Evolutionary conservation across 2,113 vertebrate species (phyloP).

Genomic region (Telmatochromis brichardi): DNA sequence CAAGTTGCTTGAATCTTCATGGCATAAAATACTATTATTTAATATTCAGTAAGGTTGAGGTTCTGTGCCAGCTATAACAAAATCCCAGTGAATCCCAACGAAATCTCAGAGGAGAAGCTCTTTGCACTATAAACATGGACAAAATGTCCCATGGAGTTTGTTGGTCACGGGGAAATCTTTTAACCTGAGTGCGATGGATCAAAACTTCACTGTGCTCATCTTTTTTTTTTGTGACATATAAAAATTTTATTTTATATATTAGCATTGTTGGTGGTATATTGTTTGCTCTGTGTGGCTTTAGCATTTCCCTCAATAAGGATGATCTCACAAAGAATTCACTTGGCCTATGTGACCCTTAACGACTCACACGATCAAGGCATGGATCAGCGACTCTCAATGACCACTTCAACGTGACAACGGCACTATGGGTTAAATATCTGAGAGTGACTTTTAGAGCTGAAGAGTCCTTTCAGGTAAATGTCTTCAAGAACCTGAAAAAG

Average conservation of each 20-base stretch:
- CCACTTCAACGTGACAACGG: neutral
- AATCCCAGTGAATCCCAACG: neutral
- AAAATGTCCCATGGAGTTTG: neutral
- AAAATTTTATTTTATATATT: neutral
- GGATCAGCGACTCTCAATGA: neutral
- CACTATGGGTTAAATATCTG: neutral
- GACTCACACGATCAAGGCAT: neutral
- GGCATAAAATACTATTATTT: neutral
- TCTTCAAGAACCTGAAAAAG: neutral
- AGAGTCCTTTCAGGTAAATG: neutral
- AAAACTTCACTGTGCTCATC: neutral
- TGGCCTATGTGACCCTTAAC: neutral
- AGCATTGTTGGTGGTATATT: neutral
- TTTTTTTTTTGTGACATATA: neutral
- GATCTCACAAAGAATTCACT: neutral
- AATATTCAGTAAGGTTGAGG: neutral
- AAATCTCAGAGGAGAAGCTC: neutral
- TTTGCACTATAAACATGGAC: neutral
- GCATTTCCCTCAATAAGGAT: neutral
- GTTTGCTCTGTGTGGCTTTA: neutral
- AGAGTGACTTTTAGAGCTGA: neutral
- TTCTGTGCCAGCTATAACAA: neutral
- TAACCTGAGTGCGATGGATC: neutral
- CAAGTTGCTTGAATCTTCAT: neutral
- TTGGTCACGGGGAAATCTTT: neutral